phyloP scores from a whole-genome alignment of 2,888 invertebrate species.

The Philopedon plagiatum region DNA sequence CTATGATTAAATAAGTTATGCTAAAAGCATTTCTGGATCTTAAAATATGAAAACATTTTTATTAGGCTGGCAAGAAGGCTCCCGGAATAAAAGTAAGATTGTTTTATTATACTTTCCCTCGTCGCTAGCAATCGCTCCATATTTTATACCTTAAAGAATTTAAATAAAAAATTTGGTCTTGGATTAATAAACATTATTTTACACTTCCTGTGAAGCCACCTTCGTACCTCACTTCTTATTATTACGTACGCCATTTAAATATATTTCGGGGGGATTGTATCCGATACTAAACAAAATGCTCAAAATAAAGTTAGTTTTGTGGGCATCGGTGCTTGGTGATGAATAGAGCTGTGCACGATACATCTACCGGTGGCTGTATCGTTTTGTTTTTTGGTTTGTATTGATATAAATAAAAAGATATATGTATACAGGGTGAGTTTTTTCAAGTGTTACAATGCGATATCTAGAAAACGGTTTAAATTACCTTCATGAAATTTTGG shows the following conservation, averaged over 20 bases:
- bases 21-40: constrained; percentile 48
- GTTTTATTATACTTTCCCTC: constrained; percentile 23
- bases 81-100: constrained; percentile 24
- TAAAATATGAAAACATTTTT: constrained; percentile 47
- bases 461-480: too few relatives aligned
- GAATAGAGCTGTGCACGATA: too few relatives aligned
- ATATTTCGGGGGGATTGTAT: too few relatives aligned
- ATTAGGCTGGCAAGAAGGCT: constrained; percentile 29
- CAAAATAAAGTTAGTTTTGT: too few relatives aligned
- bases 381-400: too few relatives aligned
- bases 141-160: not conserved
- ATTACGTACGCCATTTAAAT: not conserved
- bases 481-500: too few relatives aligned
- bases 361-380: too few relatives aligned
- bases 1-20: constrained; percentile 54
- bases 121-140: not conserved
- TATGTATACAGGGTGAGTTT: too few relatives aligned
- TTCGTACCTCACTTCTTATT: not conserved
- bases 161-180: not conserved
- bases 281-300: too few relatives aligned
- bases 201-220: not conserved
- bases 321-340: too few relatives aligned
- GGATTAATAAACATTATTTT: not conserved
- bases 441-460: too few relatives aligned
- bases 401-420: too few relatives aligned